These are phyloP conservation scores for Speoplatyrhinus poulsoni DNA, from an alignment of 2,113 vertebrate genomes.

Conservation along the genomic window DNA sequence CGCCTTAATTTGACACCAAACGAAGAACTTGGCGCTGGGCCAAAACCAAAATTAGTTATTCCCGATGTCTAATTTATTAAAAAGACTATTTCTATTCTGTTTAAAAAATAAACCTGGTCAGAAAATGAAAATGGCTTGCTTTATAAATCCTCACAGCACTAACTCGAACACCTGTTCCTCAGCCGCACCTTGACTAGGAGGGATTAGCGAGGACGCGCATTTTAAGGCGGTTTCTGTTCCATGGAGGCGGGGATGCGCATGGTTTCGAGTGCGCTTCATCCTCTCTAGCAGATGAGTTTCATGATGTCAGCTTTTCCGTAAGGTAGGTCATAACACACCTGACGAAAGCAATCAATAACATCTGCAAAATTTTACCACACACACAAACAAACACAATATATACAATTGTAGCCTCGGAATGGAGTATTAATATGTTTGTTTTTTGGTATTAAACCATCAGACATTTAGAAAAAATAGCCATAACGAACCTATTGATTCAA, in stretches of 20 bases:
- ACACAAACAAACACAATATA: too few species aligned
- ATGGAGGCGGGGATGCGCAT: slow-evolving; percentile 61
- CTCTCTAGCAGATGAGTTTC: slow-evolving; percentile 51
- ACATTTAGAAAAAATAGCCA: too few species aligned
- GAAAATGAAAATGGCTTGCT: neutral
- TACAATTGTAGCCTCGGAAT: too few species aligned
- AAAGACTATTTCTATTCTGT: neutral
- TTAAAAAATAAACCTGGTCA: neutral
- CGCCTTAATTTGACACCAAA: neutral
- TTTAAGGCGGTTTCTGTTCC: slow-evolving; percentile 57
- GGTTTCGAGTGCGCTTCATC: slow-evolving; percentile 66
- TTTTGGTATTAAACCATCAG: too few species aligned
- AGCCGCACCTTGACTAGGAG: slow-evolving; percentile 66
- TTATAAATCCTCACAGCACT: neutral
- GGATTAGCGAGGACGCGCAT: slow-evolving; percentile 54
- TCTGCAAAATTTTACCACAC: too few species aligned
- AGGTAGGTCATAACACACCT: too few species aligned
- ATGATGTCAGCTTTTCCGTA: slow-evolving; percentile 44
- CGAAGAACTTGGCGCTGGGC: too few species aligned
- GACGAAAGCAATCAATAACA: too few species aligned
- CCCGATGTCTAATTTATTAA: too few species aligned
- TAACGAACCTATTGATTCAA: too few species aligned
- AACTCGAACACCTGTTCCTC: slow-evolving; percentile 62
- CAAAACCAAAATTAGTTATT: too few species aligned
- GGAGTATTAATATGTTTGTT: too few species aligned